phyloP scores from a whole-genome alignment of 2,888 invertebrate species.

The Epirrhoe alternata region DNA sequence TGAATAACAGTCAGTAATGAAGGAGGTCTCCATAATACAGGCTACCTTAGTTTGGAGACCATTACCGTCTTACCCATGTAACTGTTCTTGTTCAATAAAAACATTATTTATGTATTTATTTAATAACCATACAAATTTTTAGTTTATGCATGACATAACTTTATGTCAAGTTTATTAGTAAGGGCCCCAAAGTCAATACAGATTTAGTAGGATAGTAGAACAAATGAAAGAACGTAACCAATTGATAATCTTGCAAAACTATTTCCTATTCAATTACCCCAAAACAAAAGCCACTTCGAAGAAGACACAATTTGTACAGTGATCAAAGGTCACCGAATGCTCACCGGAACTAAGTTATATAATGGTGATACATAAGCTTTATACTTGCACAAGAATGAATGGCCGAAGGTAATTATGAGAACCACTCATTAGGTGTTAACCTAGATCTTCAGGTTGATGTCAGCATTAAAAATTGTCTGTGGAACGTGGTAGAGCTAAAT shows the following conservation, averaged over 20 bases:
- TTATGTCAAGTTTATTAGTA: no score
- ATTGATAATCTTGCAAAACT: not conserved
- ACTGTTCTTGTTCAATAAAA: no score
- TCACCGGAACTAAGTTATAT: slow-evolving; percentile 36
- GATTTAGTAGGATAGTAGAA: not conserved
- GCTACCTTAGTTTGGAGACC: no score
- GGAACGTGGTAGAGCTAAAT: no score
- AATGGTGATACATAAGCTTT: slow-evolving; percentile 30
- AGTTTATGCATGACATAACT: no score
- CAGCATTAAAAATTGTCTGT: no score
- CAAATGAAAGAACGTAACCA: not conserved
- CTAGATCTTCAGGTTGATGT: slow-evolving; percentile 18
- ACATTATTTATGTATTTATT: no score
- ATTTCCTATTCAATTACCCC: not conserved
- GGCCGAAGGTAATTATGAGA: slow-evolving; percentile 32
- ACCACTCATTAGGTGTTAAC: slow-evolving; percentile 16
- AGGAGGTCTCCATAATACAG: no score
- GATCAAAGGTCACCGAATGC: slow-evolving; percentile 33
- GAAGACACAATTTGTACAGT: slow-evolving; percentile 20
- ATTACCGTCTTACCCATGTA: no score
- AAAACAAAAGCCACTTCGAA: slow-evolving; percentile 8
- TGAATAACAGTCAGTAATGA: no score
- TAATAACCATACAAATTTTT: no score
- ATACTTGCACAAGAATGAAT: slow-evolving; percentile 29
- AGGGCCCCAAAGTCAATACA: not conserved